These are phyloP conservation scores for Periphyllus acericola DNA, from an alignment of 2,888 invertebrate species.

Conservation along the genomic window DNA sequence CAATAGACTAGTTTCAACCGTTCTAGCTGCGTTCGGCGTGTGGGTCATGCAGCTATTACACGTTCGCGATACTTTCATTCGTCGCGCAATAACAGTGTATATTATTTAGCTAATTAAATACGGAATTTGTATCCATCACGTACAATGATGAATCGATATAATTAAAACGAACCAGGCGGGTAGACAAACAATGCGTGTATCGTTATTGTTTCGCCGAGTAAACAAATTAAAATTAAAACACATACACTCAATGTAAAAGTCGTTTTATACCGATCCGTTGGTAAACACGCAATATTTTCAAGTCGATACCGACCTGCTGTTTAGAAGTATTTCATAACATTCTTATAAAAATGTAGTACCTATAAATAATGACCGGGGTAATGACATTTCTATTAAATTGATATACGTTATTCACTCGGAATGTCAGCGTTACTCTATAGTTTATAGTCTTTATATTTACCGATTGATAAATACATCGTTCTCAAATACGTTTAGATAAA, in stretches of 20 bases:
- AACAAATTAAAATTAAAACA: neutral
- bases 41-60: no score
- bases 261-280: neutral
- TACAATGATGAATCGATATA: conserved; percentile 30
- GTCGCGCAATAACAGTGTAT: neutral
- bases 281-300: neutral
- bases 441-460: no score
- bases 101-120: conserved; percentile 30
- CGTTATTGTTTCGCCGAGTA: conserved; percentile 1
- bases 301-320: neutral
- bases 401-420: neutral
- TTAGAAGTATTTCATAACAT: neutral
- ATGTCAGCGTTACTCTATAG: no score
- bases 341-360: neutral
- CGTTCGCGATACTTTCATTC: conserved; percentile 9
- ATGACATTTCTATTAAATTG: neutral
- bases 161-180: conserved; percentile 6
- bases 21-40: no score
- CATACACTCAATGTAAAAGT: conserved; percentile 10
- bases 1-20: neutral
- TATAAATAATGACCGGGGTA: no score
- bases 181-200: neutral
- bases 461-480: no score
- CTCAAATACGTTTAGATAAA: no score
- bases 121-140: neutral